Evolutionary conservation across 2,888 invertebrate genomes (phyloP).

Genomic region (Carterocephalus palaemon): DNA sequence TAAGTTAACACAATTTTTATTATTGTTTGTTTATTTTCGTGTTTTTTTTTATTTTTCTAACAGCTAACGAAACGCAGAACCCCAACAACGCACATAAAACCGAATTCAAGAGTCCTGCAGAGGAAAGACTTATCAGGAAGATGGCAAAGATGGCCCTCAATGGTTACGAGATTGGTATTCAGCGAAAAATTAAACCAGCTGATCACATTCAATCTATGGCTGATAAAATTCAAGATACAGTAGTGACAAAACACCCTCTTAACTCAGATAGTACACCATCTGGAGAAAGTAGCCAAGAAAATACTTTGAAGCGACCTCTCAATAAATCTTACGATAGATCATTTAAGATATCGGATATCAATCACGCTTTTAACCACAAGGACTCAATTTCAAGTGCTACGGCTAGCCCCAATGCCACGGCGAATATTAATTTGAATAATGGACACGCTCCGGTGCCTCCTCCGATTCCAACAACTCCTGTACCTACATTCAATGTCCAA

Average conservation of each 20-base stretch:
- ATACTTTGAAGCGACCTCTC: conserved; percentile 48
- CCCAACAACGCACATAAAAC: conserved; percentile 52
- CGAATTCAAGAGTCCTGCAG: conserved; percentile 72
- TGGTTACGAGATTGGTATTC: conserved; percentile 75
- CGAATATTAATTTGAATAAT: conserved; percentile 35
- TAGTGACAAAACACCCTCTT: conserved; percentile 72
- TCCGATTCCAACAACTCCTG: conserved; percentile 62
- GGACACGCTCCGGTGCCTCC: conserved; percentile 55
- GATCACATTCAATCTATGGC: conserved; percentile 76
- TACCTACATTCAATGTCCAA: conserved; percentile 57
- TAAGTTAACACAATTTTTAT: conserved; percentile 14
- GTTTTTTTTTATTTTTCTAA: conserved; percentile 65
- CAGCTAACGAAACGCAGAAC: conserved; percentile 63
- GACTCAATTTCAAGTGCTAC: neutral
- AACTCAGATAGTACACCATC: conserved; percentile 58
- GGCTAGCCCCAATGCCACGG: conserved; percentile 5
- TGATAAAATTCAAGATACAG: conserved; percentile 74
- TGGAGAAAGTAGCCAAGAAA: conserved; percentile 56
- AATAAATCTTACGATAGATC: conserved; percentile 54
- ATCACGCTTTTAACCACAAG: conserved; percentile 24
- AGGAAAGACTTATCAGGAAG: conserved; percentile 71
- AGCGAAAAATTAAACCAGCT: conserved; percentile 74
- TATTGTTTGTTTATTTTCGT: conserved; percentile 44
- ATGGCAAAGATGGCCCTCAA: conserved; percentile 77
- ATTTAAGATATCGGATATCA: conserved; percentile 55